Conservation (phyloP, 2,888 invertebrate genomes). For the Hyposoter dolosus region DNA sequence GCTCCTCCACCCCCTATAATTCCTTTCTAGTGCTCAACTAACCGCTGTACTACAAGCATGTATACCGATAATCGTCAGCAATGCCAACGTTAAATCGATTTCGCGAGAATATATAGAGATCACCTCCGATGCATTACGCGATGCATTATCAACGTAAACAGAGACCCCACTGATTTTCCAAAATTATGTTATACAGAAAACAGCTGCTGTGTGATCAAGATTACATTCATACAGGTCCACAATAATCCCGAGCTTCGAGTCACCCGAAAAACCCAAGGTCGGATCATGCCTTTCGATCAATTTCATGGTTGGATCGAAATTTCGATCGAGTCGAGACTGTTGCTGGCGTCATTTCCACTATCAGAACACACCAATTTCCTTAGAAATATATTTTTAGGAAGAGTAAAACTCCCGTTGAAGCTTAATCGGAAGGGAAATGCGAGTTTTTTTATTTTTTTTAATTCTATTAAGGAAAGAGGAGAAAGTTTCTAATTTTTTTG, state of each 20-base stretch:
- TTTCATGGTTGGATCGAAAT: background rate
- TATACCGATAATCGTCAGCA: constrained; percentile 52
- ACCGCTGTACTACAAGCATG: constrained; percentile 57
- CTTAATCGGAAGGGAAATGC: too few relatives aligned
- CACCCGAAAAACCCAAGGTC: background rate
- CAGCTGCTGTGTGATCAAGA: background rate
- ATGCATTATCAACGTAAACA: constrained; percentile 38
- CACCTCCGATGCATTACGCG: constrained; percentile 16
- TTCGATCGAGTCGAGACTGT: background rate
- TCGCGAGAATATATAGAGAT: constrained; percentile 23
- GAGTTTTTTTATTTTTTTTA: too few relatives aligned
- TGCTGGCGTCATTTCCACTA: background rate
- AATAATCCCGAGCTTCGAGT: background rate
- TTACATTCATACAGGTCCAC: background rate
- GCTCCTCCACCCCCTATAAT: background rate
- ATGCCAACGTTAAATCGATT: constrained; percentile 52
- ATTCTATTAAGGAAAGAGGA: background rate
- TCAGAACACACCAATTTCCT: too few relatives aligned
- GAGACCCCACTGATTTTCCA: background rate
- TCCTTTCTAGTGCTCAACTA: constrained; percentile 33
- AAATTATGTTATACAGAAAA: constrained; percentile 9
- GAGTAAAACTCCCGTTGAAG: too few relatives aligned
- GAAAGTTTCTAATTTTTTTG: background rate
- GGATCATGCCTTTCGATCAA: background rate
- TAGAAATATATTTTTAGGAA: too few relatives aligned